Conservation (phyloP, 2,113 vertebrate species). For the Microcebus tavaratra region DNA sequence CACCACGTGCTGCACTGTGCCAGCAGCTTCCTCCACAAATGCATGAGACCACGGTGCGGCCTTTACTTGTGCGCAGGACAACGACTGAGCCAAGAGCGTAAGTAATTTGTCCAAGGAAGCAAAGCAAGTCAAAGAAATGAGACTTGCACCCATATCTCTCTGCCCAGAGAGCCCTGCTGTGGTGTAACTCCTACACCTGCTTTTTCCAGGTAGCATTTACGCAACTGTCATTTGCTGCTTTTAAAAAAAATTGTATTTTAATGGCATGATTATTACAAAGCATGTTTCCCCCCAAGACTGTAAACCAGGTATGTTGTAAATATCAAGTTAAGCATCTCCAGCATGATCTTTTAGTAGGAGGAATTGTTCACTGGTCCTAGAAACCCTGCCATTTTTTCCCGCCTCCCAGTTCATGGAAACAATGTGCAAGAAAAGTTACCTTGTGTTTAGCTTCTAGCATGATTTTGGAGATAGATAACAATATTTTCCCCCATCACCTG, state of each 20-base stretch:
- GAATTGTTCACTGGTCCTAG: not conserved
- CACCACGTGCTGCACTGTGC: accelerated
- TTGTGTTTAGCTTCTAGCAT: not conserved
- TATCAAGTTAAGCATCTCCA: not conserved
- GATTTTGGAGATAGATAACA: not conserved
- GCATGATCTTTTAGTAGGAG: not conserved
- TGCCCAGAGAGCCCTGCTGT: not conserved
- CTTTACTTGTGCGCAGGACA: not conserved
- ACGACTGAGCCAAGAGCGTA: not conserved
- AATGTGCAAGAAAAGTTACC: accelerated
- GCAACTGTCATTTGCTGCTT: accelerated
- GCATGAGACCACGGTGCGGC: accelerated
- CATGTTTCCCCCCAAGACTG: not conserved
- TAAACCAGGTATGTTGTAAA: not conserved
- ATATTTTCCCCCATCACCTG: accelerated
- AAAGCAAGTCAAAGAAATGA: not conserved
- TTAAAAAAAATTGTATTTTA: too few species aligned
- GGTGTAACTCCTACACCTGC: not conserved
- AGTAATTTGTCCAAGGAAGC: not conserved
- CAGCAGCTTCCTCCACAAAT: not conserved
- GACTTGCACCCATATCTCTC: not conserved
- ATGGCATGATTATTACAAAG: too few species aligned
- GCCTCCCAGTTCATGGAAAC: not conserved
- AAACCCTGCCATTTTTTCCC: not conserved
- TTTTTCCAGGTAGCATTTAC: not conserved